Evolutionary conservation across 2,797 vertebrate species (phyloP).

Genomic region (Sebastolobus alascanus): DNA sequence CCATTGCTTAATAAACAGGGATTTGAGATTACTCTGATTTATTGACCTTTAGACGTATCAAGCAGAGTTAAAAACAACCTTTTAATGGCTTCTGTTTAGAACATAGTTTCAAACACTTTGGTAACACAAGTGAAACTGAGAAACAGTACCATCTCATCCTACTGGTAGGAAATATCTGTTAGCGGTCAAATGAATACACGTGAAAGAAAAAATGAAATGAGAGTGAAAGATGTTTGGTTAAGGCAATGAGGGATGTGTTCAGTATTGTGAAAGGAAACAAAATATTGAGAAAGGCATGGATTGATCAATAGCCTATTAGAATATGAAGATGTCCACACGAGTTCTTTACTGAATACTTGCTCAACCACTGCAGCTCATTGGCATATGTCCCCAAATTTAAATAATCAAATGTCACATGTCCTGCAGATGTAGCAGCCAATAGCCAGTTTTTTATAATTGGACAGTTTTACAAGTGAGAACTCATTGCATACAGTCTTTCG

Average conservation of each 20-base stretch:
- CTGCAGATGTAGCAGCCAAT: background rate
- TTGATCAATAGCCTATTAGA: background rate
- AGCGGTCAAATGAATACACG: too few relatives aligned
- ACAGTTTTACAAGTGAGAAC: background rate
- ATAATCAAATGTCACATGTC: background rate
- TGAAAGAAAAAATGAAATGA: background rate
- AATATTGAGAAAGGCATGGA: background rate
- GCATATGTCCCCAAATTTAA: background rate
- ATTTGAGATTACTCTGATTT: too few relatives aligned
- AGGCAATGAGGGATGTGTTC: background rate
- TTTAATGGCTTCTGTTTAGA: too few relatives aligned
- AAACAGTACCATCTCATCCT: background rate
- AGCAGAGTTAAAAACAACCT: background rate
- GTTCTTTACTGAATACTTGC: background rate
- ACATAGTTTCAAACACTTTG: background rate
- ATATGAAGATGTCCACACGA: too few relatives aligned
- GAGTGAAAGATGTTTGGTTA: background rate
- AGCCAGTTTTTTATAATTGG: background rate
- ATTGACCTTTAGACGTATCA: background rate
- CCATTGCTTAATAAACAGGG: background rate
- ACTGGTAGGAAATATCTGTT: background rate
- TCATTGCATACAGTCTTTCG: background rate
- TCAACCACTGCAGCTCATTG: background rate
- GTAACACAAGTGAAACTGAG: constrained; percentile 10
- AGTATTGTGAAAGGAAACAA: constrained; percentile 1